Evolutionary conservation across 1,140 invertebrate species (phyloP).

Genomic region (Zaprionus capensis): DNA sequence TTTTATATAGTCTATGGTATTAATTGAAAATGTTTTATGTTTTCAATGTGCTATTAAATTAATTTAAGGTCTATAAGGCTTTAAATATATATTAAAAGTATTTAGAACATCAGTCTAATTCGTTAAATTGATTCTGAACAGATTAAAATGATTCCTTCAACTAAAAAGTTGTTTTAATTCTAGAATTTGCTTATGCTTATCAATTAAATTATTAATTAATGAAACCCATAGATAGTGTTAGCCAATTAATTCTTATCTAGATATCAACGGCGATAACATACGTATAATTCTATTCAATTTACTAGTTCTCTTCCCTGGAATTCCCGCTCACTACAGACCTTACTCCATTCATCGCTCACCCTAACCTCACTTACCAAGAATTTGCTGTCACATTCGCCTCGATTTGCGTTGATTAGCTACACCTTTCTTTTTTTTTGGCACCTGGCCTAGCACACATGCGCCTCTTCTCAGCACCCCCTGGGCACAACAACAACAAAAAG

Average conservation of each 20-base stretch:
- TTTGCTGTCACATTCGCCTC: neutral
- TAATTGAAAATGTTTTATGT: too few relatives aligned
- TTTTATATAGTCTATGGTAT: neutral
- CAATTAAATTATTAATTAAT: neutral
- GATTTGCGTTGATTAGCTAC: neutral
- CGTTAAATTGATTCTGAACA: too few relatives aligned
- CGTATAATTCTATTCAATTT: too few relatives aligned
- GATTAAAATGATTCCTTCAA: too few relatives aligned
- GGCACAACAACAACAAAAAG: slow-evolving; percentile 23
- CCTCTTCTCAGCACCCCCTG: slow-evolving; percentile 49
- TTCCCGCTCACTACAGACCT: neutral
- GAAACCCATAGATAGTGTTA: neutral
- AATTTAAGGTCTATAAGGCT: too few relatives aligned
- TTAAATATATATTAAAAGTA: too few relatives aligned
- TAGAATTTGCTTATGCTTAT: neutral
- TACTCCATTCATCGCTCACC: neutral
- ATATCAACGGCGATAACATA: too few relatives aligned
- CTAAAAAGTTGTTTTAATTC: neutral
- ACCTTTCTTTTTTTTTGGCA: slow-evolving; percentile 2
- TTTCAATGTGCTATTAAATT: neutral
- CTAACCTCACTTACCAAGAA: neutral
- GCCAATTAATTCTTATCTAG: neutral
- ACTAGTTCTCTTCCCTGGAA: too few relatives aligned
- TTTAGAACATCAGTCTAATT: too few relatives aligned
- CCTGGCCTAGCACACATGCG: slow-evolving; percentile 46